Evolutionary conservation across 2,113 vertebrate genomes (phyloP), one percentile per base, ranked within the genome.

Genomic region (Rhinolophus ferrumequinum): DNA sequence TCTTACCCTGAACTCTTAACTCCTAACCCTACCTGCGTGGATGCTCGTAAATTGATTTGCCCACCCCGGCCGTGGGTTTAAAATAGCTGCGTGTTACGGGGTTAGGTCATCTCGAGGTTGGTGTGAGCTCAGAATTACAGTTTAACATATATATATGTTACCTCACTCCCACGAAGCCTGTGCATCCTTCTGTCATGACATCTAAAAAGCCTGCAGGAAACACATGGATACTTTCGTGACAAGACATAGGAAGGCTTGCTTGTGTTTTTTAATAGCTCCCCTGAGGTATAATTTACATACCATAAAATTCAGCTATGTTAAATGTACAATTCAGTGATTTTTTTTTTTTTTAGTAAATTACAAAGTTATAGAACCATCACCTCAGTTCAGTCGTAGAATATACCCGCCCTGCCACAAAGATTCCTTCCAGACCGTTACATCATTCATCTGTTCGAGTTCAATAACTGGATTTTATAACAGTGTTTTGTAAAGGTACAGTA

Each of bases 131-230:
- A 1, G 21, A 33, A 41, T 52, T 6, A 4, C 0, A 14, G 54
- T 13, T 50, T 50, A 50, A 50, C 47, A 50, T 50, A 50, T 50
- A 50, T 50, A 50, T 50, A 50, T 50, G 47, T 50, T 50, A 50
- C 33, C 30, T 21, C 5, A 18, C 4, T 4, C 8, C 3, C 3
- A 6, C 0, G 22, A 26, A 10, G 30, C 11, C 2, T 24, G 30
- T 24, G 24, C 0, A 0, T 41, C 35, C n/a, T 58, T 19, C 28
- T 52, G 19, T n/a, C 15, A 0, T 0, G 38, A 5, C 3, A 8
- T 5, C 3, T 4, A 1, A 19, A 44, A 16, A 16, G 47, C 56
- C 35, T 16, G 0, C 21, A 1, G 60, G 19, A 26, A 52, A 21
- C 58, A 2, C 8, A 0, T 1, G 8, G 47, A 9, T 19, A 3